Conservation (phyloP, 2,797 vertebrate genomes). For the Danio kyathit region DNA sequence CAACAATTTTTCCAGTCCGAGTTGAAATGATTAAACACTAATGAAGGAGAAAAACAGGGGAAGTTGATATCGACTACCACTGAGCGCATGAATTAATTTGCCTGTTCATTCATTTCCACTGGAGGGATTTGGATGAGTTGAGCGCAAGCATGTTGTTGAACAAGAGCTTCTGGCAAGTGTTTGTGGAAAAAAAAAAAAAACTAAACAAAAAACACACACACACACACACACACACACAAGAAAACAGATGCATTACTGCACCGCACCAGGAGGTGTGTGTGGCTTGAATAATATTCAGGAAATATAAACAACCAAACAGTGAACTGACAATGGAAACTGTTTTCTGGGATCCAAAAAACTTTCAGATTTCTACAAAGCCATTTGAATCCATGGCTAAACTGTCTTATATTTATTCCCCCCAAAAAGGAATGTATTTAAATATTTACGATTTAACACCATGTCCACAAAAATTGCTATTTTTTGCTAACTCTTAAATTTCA, state of each 20-base stretch:
- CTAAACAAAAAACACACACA: too few species aligned
- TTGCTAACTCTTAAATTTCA: too few species aligned
- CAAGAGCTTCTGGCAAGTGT: conserved; percentile 49
- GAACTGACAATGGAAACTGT: neutral
- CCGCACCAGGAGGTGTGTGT: conserved; percentile 28
- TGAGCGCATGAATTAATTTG: conserved; percentile 66
- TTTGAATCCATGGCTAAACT: neutral
- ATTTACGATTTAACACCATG: too few species aligned
- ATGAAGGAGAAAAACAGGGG: conserved; percentile 61
- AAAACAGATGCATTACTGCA: conserved; percentile 49
- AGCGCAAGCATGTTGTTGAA: conserved; percentile 22
- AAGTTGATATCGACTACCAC: conserved; percentile 60
- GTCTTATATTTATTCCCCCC: neutral
- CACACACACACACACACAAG: conserved; percentile 39
- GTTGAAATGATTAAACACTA: conserved; percentile 64
- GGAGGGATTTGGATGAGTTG: conserved; percentile 45
- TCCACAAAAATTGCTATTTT: too few species aligned
- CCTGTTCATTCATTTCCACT: conserved; percentile 61
- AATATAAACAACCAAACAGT: conserved; percentile 16
- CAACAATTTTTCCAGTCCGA: conserved; percentile 3
- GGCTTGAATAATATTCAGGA: conserved; percentile 10
- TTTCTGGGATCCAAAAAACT: neutral
- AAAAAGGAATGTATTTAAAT: neutral
- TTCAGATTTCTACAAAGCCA: neutral
- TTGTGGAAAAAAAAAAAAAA: conserved; percentile 40